Conservation (phyloP, 2,797 vertebrate genomes). For the Enteromius paludinosus region DNA sequence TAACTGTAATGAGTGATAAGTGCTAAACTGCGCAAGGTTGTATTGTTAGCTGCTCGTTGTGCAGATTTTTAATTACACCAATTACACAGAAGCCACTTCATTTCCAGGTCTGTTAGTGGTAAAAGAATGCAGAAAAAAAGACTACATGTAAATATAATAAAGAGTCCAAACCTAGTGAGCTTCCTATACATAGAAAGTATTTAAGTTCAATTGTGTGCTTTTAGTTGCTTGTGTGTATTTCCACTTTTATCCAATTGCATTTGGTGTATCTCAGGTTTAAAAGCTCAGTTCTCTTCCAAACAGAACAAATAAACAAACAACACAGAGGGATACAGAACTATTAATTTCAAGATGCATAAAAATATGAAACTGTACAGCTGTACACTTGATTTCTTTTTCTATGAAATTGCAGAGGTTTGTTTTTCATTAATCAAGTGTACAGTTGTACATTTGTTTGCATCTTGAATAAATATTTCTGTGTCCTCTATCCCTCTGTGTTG, state of each 20-base stretch:
- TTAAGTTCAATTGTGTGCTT: not conserved
- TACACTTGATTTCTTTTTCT: no score
- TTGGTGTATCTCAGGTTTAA: not conserved
- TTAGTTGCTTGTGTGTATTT: not conserved
- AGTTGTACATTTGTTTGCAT: no score
- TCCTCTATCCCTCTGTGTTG: no score
- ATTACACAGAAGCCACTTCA: not conserved
- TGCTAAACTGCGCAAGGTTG: not conserved
- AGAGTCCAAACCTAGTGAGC: not conserved
- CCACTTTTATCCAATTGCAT: not conserved
- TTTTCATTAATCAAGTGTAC: no score
- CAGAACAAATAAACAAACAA: no score
- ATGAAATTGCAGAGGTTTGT: no score
- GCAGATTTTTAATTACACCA: not conserved
- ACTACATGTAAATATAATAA: conserved; percentile 18
- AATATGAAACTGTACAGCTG: no score
- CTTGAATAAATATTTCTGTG: no score
- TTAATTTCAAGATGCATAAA: no score
- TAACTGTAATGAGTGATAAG: not conserved
- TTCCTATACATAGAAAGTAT: not conserved
- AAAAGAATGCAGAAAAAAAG: not conserved
- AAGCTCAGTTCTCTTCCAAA: no score
- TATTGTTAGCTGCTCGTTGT: conserved; percentile 3
- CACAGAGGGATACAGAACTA: no score
- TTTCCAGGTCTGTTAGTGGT: not conserved